phyloP scores from a whole-genome alignment of 2,113 vertebrate genomes.

The Cyphomyrus plagiostoma region DNA sequence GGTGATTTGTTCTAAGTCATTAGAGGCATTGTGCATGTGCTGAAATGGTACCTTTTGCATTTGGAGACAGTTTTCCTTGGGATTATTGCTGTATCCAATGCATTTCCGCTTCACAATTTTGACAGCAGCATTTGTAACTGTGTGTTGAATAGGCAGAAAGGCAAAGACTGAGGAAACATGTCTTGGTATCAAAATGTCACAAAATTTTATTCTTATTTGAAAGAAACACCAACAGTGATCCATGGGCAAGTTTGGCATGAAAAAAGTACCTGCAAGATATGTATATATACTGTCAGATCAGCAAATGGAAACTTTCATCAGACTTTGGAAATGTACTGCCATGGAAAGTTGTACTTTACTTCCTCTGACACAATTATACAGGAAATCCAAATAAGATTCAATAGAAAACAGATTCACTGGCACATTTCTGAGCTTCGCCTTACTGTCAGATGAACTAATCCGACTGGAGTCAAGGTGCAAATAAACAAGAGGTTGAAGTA shows the following conservation, averaged over 20 bases:
- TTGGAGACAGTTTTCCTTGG: background rate
- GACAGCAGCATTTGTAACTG: background rate
- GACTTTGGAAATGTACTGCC: background rate
- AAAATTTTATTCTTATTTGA: background rate
- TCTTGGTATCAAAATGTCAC: background rate
- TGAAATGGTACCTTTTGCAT: background rate
- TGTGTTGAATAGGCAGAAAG: background rate
- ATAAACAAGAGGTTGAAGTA: background rate
- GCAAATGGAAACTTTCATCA: conserved; percentile 3
- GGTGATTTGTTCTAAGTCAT: background rate
- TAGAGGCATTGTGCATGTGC: background rate
- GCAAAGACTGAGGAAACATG: background rate
- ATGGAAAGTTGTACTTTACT: conserved; percentile 6
- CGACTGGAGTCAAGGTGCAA: conserved; percentile 3
- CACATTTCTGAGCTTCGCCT: background rate
- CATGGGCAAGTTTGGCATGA: background rate
- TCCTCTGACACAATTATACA: background rate
- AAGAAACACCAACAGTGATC: background rate
- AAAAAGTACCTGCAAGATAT: background rate
- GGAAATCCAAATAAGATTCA: conserved; percentile 7
- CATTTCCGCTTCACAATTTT: background rate
- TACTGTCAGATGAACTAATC: background rate
- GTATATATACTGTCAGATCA: background rate
- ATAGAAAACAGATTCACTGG: conserved; percentile 13
- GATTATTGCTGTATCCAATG: background rate